Conservation (phyloP, 2,113 vertebrate genomes). For the Ptyas mucosa region DNA sequence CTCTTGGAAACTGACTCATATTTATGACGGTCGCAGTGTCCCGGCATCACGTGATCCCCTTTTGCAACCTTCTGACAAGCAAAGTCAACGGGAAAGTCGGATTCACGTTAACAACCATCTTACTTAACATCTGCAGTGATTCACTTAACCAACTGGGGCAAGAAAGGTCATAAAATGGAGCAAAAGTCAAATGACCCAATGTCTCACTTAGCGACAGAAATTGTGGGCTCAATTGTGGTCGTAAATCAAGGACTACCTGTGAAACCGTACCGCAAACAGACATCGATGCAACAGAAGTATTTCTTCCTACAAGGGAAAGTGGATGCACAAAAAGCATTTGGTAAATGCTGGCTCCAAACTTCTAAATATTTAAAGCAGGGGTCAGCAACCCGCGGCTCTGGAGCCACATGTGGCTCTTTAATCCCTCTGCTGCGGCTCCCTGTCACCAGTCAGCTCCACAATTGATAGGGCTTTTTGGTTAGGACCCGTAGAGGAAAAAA, state of each 20-base stretch:
- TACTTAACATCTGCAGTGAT: not conserved
- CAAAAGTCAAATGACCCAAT: not conserved
- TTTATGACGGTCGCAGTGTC: not conserved
- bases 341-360: not conserved
- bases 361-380: not conserved
- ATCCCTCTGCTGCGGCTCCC: too few species aligned
- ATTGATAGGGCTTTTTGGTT: too few species aligned
- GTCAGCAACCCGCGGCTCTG: too few species aligned
- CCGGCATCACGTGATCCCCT: not conserved
- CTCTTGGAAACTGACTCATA: not conserved
- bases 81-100: not conserved
- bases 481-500: too few species aligned
- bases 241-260: not conserved
- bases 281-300: not conserved
- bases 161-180: not conserved
- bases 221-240: not conserved
- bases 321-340: not conserved
- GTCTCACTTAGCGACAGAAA: not conserved
- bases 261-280: not conserved
- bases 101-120: not conserved
- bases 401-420: too few species aligned
- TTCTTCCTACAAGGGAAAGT: not conserved
- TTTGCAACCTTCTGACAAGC: not conserved
- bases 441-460: too few species aligned
- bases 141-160: not conserved